Conservation (phyloP, 1,140 invertebrate genomes). For the Cherax destructor region DNA sequence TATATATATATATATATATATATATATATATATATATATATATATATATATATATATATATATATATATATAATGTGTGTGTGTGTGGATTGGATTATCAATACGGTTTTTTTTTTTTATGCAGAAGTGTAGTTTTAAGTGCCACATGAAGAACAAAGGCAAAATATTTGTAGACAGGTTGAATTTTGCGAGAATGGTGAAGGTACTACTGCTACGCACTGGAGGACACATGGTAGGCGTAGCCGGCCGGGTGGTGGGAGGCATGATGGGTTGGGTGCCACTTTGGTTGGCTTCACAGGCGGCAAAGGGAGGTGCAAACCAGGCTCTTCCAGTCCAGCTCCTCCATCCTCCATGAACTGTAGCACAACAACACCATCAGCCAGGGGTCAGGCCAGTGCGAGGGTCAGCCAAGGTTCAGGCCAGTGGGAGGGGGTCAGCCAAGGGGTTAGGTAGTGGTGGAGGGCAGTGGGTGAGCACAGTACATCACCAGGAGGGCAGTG, state of each 20-base stretch:
- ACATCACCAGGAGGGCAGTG: too few relatives aligned
- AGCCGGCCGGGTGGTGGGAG: background rate
- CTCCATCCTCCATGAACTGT: slow-evolving; percentile 59
- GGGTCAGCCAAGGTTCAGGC: too few relatives aligned
- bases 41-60: too few relatives aligned
- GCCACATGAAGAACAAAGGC: background rate
- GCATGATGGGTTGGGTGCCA: background rate
- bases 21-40: too few relatives aligned
- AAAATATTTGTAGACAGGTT: background rate
- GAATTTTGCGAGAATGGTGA: background rate
- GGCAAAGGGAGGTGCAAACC: slow-evolving; percentile 28
- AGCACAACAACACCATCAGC: slow-evolving; percentile 9
- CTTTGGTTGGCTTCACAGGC: background rate
- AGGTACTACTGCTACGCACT: background rate
- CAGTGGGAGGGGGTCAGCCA: background rate
- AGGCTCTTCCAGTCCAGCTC: slow-evolving; percentile 55
- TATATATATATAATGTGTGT: too few relatives aligned
- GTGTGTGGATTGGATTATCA: too few relatives aligned
- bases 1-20: too few relatives aligned
- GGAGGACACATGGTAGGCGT: background rate
- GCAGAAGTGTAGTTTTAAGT: background rate
- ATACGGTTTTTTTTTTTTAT: too few relatives aligned
- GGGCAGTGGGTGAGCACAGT: too few relatives aligned
- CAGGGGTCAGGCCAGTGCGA: too few relatives aligned
- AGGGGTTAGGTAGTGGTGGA: background rate